Base-by-base conservation (phyloP, 2,888 invertebrate species). In the Agrilus mali region DNA sequence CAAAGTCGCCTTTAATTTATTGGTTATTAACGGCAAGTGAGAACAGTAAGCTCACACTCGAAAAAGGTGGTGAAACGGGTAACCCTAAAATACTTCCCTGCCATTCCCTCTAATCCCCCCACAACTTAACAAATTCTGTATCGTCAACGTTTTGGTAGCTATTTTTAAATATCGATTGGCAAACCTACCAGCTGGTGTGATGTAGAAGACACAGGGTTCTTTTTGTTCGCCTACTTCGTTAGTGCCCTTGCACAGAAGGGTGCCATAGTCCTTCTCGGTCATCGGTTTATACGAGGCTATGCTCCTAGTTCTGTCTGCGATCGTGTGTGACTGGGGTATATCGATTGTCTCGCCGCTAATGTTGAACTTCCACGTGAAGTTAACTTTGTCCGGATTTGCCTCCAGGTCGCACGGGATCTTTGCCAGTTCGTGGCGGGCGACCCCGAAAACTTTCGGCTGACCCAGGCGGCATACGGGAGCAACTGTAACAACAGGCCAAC, bases 321-420 rank as follows among this genome's bases (percentile, higher is more conserved):
- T 70, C 49, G 79, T 71, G 52, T 74, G 72, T 43, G 74, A 75
- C 47, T 75, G 73, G 12, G 79, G 74, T 54, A 83, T 77, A 64
- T 83, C 82, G 49, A 79, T 70, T 22, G 76, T 73, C 55, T 82
- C 82, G 51, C 77, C 75, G 35, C 79, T 77, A 61, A 80, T 82
- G 70, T 86, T 86, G 68, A 86, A 82, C 65, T 78, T 80, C 84
- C 84, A 84, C 46, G 73, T 71, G 66, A 82, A 84, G 52, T 70
- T 71, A 33, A 81, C 72, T 51, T 79, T 78, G 36, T 48, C 48
- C 14, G 86, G 86, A 68, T 84, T 83, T 32, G 82, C 80, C 58
- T 84, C 82, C 44, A 85, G 67, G 61, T 81, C 81, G 64, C 84
- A 86, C n/a, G 74, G 69, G 50, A 85, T 75, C 57, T 72, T 72